A percentile compares a stretch with the other conserved stretches of the same genome.
These are phyloP conservation scores for Eolophus roseicapilla DNA, from an alignment of 2,113 vertebrate species.

Conservation along the genomic window DNA sequence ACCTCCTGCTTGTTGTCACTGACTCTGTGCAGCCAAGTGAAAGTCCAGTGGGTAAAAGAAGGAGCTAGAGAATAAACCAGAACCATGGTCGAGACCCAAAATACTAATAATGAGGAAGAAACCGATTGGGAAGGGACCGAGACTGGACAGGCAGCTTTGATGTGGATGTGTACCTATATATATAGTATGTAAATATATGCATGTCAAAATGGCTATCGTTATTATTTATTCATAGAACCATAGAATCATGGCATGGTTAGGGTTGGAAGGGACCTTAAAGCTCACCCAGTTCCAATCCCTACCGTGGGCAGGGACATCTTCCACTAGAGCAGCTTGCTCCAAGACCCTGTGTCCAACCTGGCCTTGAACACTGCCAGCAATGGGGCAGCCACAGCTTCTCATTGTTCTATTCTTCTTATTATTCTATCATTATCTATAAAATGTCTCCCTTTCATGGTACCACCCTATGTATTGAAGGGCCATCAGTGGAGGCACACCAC, in stretches of 20 bases:
- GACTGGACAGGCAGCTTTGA: neutral
- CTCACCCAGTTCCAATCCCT: neutral
- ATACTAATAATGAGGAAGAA: neutral
- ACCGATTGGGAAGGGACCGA: neutral
- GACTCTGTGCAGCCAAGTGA: neutral
- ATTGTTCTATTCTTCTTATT: neutral
- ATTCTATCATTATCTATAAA: neutral
- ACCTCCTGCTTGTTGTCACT: neutral
- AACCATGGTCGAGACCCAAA: neutral
- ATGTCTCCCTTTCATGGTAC: neutral
- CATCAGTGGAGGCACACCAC: accelerated
- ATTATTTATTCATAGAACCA: neutral
- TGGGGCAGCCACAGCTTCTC: neutral
- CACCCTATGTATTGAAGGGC: neutral
- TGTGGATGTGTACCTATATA: too few species aligned
- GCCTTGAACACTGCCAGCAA: neutral
- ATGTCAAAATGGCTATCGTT: neutral
- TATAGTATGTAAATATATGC: too few species aligned
- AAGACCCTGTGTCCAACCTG: neutral
- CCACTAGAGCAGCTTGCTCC: too few species aligned
- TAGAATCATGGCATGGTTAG: neutral
- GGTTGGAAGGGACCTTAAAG: neutral
- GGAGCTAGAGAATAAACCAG: neutral
- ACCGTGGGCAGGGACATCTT: neutral
- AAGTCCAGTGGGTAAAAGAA: too few species aligned